Percentiles rank a stretch among this genome's conserved stretches.
These are phyloP conservation scores for Bujurquina vittata DNA, from an alignment of 2,113 vertebrate species.

Conservation along the genomic window DNA sequence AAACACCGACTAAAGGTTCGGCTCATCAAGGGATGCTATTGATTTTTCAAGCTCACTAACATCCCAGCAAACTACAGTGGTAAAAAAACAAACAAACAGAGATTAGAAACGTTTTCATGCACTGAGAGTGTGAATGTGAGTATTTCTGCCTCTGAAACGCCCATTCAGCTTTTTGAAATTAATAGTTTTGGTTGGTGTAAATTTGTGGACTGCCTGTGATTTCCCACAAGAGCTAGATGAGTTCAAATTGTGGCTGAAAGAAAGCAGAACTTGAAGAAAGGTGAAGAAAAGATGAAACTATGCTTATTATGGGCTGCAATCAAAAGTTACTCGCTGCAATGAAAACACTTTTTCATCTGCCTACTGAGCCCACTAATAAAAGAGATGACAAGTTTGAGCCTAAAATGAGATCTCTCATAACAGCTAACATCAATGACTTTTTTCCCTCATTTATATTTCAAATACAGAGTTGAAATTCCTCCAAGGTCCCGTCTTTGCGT, in stretches of 20 bases:
- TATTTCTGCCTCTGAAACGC: background rate
- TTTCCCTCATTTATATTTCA: background rate
- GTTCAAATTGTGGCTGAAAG: background rate
- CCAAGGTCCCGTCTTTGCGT: background rate
- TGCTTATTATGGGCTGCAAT: background rate
- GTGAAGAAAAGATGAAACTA: background rate
- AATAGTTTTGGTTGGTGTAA: conserved; percentile 1
- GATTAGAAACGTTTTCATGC: background rate
- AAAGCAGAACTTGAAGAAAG: conserved; percentile 6
- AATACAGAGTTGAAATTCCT: background rate
- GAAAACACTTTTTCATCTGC: background rate
- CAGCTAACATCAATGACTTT: background rate
- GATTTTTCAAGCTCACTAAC: conserved; percentile 30
- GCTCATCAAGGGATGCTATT: conserved; percentile 16
- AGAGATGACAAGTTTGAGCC: background rate
- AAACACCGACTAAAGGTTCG: conserved; percentile 12
- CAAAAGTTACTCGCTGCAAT: background rate
- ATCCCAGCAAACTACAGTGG: conserved; percentile 2
- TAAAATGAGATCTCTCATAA: background rate
- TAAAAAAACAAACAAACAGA: conserved; percentile 9
- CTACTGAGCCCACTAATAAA: conserved; percentile 16
- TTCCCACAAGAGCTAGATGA: background rate
- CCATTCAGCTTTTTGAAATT: conserved; percentile 1
- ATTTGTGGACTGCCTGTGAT: background rate
- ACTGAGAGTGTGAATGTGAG: background rate